These are phyloP conservation scores for Hirtodrosophila trivittata DNA, from an alignment of 2,888 invertebrate species.

Conservation along the genomic window DNA sequence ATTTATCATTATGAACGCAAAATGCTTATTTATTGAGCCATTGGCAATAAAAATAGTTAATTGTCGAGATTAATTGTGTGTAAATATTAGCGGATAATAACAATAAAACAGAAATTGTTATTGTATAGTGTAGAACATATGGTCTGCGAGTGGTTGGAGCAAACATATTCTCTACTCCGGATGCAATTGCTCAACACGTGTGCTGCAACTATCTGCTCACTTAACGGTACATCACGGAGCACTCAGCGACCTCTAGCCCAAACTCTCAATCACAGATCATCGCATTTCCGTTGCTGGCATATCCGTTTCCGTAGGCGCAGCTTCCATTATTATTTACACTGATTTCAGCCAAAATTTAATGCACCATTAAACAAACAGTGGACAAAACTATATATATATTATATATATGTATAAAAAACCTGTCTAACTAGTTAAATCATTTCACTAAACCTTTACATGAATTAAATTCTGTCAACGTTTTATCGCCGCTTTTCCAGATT, in stretches of 20 bases:
- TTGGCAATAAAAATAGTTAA: conserved; percentile 53
- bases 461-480: conserved; percentile 32
- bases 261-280: conserved; percentile 21
- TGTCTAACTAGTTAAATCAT: too few relatives aligned
- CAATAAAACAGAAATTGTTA: conserved; percentile 37
- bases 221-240: too few relatives aligned
- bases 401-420: too few relatives aligned
- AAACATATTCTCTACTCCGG: conserved; percentile 35
- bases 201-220: conserved; percentile 35
- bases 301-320: conserved; percentile 61
- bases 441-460: conserved; percentile 10
- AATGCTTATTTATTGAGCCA: conserved; percentile 35
- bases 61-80: conserved; percentile 64
- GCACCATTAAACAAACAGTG: conserved; percentile 17
- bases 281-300: conserved; percentile 57
- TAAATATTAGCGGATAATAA: conserved; percentile 49
- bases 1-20: conserved; percentile 19
- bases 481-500: conserved; percentile 19
- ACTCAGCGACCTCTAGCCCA: too few relatives aligned
- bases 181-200: conserved; percentile 47
- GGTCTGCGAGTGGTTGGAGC: conserved; percentile 26
- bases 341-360: conserved; percentile 40
- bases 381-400: too few relatives aligned
- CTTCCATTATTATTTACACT: conserved; percentile 19
- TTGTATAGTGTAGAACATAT: conserved; percentile 51